Evolutionary conservation across 2,113 vertebrate genomes (phyloP).

Genomic region (Merops nubicus): DNA sequence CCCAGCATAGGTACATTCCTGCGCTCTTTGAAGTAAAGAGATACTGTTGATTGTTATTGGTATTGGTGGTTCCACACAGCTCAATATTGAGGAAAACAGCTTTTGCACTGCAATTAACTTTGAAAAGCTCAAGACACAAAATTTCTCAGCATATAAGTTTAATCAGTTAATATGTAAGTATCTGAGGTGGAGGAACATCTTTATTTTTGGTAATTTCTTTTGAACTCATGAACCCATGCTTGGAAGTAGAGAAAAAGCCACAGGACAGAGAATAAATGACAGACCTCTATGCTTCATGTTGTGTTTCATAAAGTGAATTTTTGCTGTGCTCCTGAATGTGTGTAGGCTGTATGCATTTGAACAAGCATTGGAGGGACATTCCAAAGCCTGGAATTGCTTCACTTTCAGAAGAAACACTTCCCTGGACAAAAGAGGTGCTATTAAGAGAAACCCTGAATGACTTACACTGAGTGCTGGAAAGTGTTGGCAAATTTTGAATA

Average conservation of each 20-base stretch:
- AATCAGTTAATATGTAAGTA: not conserved
- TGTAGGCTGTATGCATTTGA: not conserved
- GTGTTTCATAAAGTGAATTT: not conserved
- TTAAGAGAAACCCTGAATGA: not conserved
- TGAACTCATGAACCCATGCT: not conserved
- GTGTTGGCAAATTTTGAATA: not conserved
- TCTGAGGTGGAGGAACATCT: not conserved
- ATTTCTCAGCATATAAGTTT: not conserved
- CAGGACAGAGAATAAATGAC: not conserved
- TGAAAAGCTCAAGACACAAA: not conserved
- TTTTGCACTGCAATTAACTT: not conserved
- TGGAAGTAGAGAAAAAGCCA: not conserved
- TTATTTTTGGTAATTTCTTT: not conserved
- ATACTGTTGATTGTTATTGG: not conserved
- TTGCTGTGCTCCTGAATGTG: not conserved
- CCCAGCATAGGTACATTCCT: not conserved
- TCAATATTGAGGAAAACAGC: not conserved
- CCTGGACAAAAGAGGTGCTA: not conserved
- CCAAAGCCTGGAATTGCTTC: not conserved
- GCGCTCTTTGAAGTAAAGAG: not conserved
- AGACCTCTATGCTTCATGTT: fast-evolving
- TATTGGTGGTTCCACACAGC: not conserved
- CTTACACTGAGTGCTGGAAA: not conserved
- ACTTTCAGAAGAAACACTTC: not conserved
- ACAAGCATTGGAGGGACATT: not conserved